Base-by-base conservation (phyloP, 2,113 vertebrate genomes). In the Capreolus pygargus region DNA sequence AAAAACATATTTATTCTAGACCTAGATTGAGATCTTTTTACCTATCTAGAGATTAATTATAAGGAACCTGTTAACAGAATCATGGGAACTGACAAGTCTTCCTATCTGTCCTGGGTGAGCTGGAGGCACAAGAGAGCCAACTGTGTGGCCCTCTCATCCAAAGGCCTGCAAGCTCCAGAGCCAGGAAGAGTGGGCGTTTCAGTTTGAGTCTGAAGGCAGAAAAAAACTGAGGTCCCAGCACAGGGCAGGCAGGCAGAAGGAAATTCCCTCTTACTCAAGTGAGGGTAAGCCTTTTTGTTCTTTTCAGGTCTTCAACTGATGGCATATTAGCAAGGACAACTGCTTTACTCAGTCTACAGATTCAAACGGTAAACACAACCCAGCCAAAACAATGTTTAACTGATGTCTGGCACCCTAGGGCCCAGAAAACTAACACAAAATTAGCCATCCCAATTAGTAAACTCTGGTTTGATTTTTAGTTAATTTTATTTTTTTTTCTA, bases 401-500 rank as follows among this genome's bases (percentile, higher is more conserved):
- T 43, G 76, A 86, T 64, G 27, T 78, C 60, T 83, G 70, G 47
- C 6, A 90, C 60, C 28, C 47, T 85, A 23, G 33, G 76, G 39
- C 50, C 50, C 50, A 54, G 43, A 84, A 74, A 81, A 76, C 16
- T 91, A 58, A 88, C 47, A 55, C 28, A 88, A 95, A 95, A 94
- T 47, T 87, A 91, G 83, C 57, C 6, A 39, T 61, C 28, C 70
- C 21, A 86, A 64, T 94, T 19, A 86, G 89, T 94, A 91, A 91
- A 93, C 39, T 93, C 74, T 91, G 86, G 10, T 89, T 92, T 95
- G 47, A 87, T 92, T 97, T 95, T 91, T 60, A 94, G 90, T 88
- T 92, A 85, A 81, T 58, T 87, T 91, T 23, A 86, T 70, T 81
- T 93, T 17, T 19, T 88, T 91, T 94, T 58, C 47, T 95, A 89